Evolutionary conservation across 2,797 vertebrate genomes (phyloP).

Genomic region (Huso huso): DNA sequence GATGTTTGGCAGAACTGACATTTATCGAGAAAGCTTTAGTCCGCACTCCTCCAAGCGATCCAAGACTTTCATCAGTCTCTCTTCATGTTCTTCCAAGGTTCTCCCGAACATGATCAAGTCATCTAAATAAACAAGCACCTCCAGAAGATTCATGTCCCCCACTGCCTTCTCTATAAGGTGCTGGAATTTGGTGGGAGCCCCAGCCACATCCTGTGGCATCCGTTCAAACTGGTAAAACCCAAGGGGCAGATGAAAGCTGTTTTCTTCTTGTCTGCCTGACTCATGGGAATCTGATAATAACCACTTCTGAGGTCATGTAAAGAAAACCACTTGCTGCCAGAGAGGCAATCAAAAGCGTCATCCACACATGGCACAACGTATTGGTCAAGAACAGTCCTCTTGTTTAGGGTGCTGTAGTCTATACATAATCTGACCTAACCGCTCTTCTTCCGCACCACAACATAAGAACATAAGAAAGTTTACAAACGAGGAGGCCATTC

Average conservation of each 20-base stretch:
- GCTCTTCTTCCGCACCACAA: background rate
- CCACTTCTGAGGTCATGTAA: background rate
- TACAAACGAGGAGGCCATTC: too few species aligned
- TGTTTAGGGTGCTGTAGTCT: background rate
- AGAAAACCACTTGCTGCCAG: background rate
- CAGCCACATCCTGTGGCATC: background rate
- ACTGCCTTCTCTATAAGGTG: too few species aligned
- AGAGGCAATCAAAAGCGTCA: background rate
- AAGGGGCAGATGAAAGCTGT: background rate
- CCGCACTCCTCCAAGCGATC: background rate
- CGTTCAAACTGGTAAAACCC: too few species aligned
- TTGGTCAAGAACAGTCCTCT: background rate
- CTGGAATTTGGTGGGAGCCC: background rate
- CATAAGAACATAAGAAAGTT: too few species aligned
- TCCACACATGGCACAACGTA: background rate
- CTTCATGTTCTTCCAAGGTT: background rate
- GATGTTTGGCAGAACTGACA: background rate
- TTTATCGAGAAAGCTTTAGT: background rate
- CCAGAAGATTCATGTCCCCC: too few species aligned
- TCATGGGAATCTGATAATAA: too few species aligned
- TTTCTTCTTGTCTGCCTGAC: too few species aligned
- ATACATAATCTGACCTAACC: background rate
- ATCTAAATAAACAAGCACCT: background rate
- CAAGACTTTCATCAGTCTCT: background rate
- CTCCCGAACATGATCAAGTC: background rate